Conservation (phyloP, 2,797 vertebrate species). For the Gouania willdenowi region DNA sequence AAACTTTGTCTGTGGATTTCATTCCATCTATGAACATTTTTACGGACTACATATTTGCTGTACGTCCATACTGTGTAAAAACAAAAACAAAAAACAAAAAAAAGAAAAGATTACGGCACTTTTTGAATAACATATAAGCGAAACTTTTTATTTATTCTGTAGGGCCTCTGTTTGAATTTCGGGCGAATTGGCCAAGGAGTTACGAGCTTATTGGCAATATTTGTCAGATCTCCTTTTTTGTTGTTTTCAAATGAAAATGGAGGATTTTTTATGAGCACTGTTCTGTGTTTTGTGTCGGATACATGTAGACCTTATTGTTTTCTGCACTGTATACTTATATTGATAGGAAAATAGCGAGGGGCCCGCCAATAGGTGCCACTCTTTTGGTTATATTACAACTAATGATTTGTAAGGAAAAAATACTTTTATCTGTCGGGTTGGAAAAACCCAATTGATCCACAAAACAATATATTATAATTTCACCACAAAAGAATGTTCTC, state of each 20-base stretch:
- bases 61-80: conserved; percentile 62
- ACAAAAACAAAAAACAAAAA: too few relatives aligned
- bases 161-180: conserved; percentile 80
- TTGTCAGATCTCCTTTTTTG: conserved; percentile 85
- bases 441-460: conserved; percentile 52
- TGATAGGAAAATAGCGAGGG: conserved; percentile 70
- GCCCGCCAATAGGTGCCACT: conserved; percentile 47
- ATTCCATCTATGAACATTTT: too few relatives aligned
- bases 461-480: conserved; percentile 36
- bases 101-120: conserved; percentile 96
- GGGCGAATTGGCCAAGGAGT: conserved; percentile 74
- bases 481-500: conserved; percentile 6
- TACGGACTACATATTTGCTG: conserved; percentile 38
- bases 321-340: conserved; percentile 93
- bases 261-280: conserved; percentile 80
- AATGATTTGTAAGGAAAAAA: conserved; percentile 72
- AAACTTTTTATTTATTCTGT: conserved; percentile 93
- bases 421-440: conserved; percentile 63
- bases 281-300: conserved; percentile 71
- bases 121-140: conserved; percentile 86
- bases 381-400: conserved; percentile 57
- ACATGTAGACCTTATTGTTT: conserved; percentile 77
- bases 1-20: conserved; percentile 41
- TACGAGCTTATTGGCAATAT: conserved; percentile 96
- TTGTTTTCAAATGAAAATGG: conserved; percentile 70